Base-by-base conservation (phyloP, 2,888 invertebrate genomes). In the Apodemia mormo region DNA sequence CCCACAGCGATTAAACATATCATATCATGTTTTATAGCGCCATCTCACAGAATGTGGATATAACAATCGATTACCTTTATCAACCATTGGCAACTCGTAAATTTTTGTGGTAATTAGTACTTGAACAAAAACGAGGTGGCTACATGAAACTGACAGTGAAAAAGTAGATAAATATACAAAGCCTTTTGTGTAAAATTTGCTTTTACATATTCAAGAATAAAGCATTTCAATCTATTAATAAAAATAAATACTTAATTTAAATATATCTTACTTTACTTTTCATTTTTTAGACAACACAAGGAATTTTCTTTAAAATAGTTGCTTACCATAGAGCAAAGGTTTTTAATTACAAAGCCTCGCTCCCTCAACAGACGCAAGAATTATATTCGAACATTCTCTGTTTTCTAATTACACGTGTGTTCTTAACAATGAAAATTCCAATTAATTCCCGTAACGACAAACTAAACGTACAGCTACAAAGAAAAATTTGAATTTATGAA, bases 351-450 rank as follows among this genome's bases (percentile, higher is more conserved):
- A 69, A 76, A 75, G 70, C 73, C 14, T 74, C 71, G 68, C 71
- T 66, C 75, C 76, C 74, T 70, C 76, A 76, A 79, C 79, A 77
- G 77, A 77, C 79, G 79, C 78, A 76, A 79, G 79, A 81, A 82
- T 77, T 80, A 82, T 84, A 82, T 84, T 82, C 82, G 84, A 82
- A 81, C 77, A 76, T 74, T 80, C 80, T 77, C 76, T 81, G 77
- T 81, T 83, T 86, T 88, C 85, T 85, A 88, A 89, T 89, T 87
- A 88, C 85, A 88, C 83, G 83, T 86, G 84, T 82, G 82, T 84
- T 81, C 77, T 81, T 83, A 81, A 88, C 86, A 89, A 86, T 85
- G 85, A 84, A 86, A 88, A 88, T 86, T 88, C 83, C 87, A 88
- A 89, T 89, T 89, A 87, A 85, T 88, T 87, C 82, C 77, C 81